Evolutionary conservation across 2,113 vertebrate species (phyloP).

Genomic region (Pollachius pollachius): DNA sequence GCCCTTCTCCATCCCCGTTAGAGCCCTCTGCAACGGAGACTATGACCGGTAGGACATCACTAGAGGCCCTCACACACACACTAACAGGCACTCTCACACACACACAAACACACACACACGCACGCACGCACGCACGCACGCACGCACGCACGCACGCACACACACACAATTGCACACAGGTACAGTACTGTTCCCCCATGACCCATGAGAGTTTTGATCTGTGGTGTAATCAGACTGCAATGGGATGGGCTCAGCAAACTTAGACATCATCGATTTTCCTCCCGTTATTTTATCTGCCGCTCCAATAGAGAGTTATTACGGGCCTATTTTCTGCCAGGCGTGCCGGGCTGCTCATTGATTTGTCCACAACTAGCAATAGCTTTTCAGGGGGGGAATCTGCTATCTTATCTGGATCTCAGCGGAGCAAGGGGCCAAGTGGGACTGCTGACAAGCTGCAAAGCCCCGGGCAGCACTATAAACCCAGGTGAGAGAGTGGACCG

Average conservation of each 20-base stretch:
- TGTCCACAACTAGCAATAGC: constrained; percentile 22
- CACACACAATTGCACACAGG: constrained; percentile 3
- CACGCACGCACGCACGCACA: background rate
- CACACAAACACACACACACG: constrained; percentile 7
- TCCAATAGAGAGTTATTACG: constrained; percentile 40
- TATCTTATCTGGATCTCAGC: constrained; percentile 41
- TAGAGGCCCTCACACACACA: background rate
- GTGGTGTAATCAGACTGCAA: constrained; percentile 23
- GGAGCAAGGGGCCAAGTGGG: constrained; percentile 19
- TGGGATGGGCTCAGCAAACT: constrained; percentile 24
- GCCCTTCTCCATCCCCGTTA: constrained; percentile 86
- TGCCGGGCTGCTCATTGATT: constrained; percentile 45
- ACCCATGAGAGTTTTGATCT: constrained; percentile 15
- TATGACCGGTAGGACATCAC: constrained; percentile 79
- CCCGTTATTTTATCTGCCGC: constrained; percentile 36
- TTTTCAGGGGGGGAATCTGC: constrained; percentile 32
- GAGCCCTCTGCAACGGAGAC: constrained; percentile 91
- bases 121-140: background rate
- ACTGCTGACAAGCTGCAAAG: constrained; percentile 22
- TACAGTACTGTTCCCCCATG: constrained; percentile 10
- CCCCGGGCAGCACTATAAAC: constrained; percentile 37
- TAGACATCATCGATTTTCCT: constrained; percentile 46
- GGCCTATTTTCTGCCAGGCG: constrained; percentile 13
- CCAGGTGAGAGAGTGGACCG: background rate
- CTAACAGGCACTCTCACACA: constrained; percentile 8